Base-by-base conservation (phyloP, 2,113 vertebrate genomes). In the Peromyscus leucopus region DNA sequence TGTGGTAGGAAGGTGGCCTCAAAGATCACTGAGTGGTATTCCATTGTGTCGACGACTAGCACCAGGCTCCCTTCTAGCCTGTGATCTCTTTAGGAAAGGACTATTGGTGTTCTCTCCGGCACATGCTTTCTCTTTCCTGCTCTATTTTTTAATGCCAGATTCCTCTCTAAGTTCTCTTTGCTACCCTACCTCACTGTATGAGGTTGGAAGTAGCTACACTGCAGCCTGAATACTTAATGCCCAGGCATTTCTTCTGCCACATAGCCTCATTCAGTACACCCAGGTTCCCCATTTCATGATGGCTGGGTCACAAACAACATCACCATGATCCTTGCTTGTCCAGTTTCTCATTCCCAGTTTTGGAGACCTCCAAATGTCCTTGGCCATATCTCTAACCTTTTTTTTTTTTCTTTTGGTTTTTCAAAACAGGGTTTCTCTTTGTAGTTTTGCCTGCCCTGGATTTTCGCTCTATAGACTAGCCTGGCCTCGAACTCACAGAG, bases 121-220 rank as follows among this genome's bases (percentile, higher is more conserved):
- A 36, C 51, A 33, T n/a, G 22, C 28, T 57, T 76, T 75, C 51
- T 76, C 28, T 74, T 74, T 65, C 46, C 46, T 90, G 13, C 59
- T 85, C 31, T 95, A 59, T 59, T 83, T 89, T 94, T 39, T 39
- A 89, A 67, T 84, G 46, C 19, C 24, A 90, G 74, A 65, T 63
- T 80, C 57, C 39, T 39, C 76, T 39, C 22, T 33, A 72, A 61
- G 19, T 84, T 61, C 19, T 61, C 28, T 61, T 48, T 84, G 28
- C n/a, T 74, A 8, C 24, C 39, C 33, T 39, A 12, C 46, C n/a
- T 83, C 28, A 72, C 36, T 42, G 24, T 57, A 1, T 28, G 16
- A 59, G 17, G 28, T 72, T 42, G n/a, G 55, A 92, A 42, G 26
- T 46, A 42, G 65, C 65, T 67, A 33, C 11, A 10, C 17, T 33